A percentile compares a stretch with the other conserved stretches of the same genome.
Evolutionary conservation across 2,797 vertebrate species (phyloP).

Genomic region (Acipenser ruthenus): DNA sequence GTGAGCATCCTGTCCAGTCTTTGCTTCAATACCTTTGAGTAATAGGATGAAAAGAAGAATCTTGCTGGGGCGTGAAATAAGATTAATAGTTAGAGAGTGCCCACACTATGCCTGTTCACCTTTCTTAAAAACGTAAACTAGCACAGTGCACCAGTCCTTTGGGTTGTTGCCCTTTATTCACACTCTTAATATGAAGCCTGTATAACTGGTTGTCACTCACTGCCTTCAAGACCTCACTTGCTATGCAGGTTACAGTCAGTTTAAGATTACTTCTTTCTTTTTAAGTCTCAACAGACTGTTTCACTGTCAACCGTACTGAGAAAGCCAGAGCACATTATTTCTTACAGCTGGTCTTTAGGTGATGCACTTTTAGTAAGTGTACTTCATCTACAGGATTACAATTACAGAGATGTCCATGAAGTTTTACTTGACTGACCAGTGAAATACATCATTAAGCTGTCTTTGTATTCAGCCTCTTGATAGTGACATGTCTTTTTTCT

Average conservation of each 20-base stretch:
- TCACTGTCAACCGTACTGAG: neutral
- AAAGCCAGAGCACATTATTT: neutral
- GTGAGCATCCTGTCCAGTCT: neutral
- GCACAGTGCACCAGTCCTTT: neutral
- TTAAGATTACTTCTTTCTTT: neutral
- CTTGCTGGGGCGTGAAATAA: constrained; percentile 1
- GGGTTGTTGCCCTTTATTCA: neutral
- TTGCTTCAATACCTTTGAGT: neutral
- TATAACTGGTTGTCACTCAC: neutral
- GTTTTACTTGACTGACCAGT: too few relatives aligned
- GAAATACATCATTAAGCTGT: too few relatives aligned
- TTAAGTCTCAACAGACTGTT: neutral
- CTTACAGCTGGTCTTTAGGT: neutral
- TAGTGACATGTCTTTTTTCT: too few relatives aligned
- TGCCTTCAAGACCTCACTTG: neutral
- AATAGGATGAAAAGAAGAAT: neutral
- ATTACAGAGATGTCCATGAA: too few relatives aligned
- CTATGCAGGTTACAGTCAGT: neutral
- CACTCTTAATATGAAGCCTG: neutral
- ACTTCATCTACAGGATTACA: neutral
- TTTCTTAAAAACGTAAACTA: neutral
- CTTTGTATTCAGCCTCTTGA: too few relatives aligned
- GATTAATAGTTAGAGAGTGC: neutral
- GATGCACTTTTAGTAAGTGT: neutral
- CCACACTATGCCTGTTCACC: neutral